These are phyloP conservation scores for Calliphora vicina DNA, from an alignment of 1,140 invertebrate species.

Conservation along the genomic window DNA sequence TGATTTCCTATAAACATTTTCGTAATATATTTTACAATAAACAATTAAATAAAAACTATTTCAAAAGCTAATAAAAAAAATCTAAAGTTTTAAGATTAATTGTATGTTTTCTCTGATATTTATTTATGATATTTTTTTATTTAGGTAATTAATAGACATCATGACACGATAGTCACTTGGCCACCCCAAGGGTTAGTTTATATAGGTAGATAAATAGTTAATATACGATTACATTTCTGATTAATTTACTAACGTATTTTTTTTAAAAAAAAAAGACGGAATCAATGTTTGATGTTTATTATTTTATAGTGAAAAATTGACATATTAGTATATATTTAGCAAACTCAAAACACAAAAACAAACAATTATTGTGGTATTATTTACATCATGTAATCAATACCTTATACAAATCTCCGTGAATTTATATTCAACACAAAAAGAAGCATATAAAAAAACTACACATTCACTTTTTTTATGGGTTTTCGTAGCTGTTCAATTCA, in stretches of 20 bases:
- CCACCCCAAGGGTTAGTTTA: not conserved
- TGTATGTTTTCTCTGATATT: no score
- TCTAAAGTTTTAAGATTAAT: no score
- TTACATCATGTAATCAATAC: not conserved
- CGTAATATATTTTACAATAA: no score
- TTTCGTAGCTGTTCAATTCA: not conserved
- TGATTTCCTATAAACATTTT: no score
- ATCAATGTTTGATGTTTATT: not conserved
- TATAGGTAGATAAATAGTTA: not conserved
- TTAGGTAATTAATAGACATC: no score
- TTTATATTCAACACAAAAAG: not conserved
- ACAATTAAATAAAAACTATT: no score
- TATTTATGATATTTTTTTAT: no score
- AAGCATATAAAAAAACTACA: not conserved
- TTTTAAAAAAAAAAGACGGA: not conserved
- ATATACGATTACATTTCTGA: not conserved
- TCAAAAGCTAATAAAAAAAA: no score
- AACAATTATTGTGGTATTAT: not conserved
- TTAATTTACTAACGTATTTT: not conserved
- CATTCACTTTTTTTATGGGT: not conserved
- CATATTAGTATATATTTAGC: not conserved
- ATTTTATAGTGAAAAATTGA: not conserved
- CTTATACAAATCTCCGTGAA: not conserved
- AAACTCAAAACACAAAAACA: not conserved
- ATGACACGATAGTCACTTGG: not conserved